These are phyloP conservation scores for Lissocephala sabroskyi DNA, from an alignment of 2,888 invertebrate species.

Conservation along the genomic window DNA sequence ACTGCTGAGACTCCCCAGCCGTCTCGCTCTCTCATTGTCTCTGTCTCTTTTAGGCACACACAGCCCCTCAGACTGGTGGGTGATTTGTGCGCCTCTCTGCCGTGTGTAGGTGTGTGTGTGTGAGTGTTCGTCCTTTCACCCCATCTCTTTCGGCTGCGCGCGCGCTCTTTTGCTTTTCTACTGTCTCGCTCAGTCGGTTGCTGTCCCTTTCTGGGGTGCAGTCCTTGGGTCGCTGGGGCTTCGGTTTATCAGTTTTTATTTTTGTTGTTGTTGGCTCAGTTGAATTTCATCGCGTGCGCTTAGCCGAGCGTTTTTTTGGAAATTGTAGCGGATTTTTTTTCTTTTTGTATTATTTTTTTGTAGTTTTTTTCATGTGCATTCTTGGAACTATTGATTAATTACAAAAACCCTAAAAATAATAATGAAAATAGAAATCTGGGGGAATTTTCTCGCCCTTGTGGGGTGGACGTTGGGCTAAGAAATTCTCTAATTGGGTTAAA, in stretches of 20 bases:
- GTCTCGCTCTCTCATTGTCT: conserved; percentile 22
- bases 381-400: conserved; percentile 17
- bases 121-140: background rate
- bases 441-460: no score
- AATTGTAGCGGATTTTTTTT: conserved; percentile 21
- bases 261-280: conserved; percentile 2
- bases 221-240: no score
- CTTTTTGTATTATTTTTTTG: background rate
- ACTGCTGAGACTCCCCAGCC: conserved; percentile 17
- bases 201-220: no score
- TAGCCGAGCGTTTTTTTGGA: conserved; percentile 10
- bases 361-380: conserved; percentile 13
- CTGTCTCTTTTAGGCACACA: conserved; percentile 1
- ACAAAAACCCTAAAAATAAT: no score
- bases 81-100: background rate
- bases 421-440: no score
- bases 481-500: no score
- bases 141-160: background rate
- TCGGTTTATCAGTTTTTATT: no score
- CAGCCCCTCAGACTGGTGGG: background rate
- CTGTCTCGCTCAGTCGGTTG: background rate
- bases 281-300: conserved; percentile 31
- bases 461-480: no score
- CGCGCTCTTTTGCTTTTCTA: background rate
- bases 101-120: no score